These are phyloP conservation scores for Drosophila paracracens DNA, from an alignment of 2,888 invertebrate species.

Conservation along the genomic window DNA sequence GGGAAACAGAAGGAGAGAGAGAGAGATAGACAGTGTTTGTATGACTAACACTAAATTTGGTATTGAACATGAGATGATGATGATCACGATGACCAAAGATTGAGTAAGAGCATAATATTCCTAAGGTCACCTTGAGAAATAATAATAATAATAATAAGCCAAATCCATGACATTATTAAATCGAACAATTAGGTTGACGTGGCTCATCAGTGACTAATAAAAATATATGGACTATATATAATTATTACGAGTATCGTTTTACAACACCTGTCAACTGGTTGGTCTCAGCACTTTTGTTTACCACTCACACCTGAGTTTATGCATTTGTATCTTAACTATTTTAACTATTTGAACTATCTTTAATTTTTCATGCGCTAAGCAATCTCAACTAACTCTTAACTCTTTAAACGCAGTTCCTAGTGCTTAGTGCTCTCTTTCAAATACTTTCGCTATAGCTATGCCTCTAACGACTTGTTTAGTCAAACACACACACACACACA, in stretches of 20 bases:
- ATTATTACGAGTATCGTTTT: neutral
- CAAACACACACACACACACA: constrained; percentile 22
- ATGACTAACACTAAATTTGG: constrained; percentile 67
- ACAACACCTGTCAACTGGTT: constrained; percentile 29
- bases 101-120: constrained; percentile 4
- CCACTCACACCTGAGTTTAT: constrained; percentile 2
- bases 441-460: constrained; percentile 43
- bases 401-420: constrained; percentile 42
- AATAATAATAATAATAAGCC: constrained; percentile 6
- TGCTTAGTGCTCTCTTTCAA: constrained; percentile 42
- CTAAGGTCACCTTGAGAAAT: constrained; percentile 23
- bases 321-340: constrained; percentile 10
- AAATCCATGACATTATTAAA: constrained; percentile 11
- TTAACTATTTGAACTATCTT: constrained; percentile 19
- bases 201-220: constrained; percentile 38
- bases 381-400: constrained; percentile 19
- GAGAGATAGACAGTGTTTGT: constrained; percentile 14
- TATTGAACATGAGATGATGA: constrained; percentile 50
- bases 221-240: neutral
- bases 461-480: constrained; percentile 56
- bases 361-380: constrained; percentile 28
- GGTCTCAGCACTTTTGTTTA: constrained; percentile 1
- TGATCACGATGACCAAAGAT: constrained; percentile 23
- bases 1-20: neutral
- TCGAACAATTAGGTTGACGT: constrained; percentile 1